These are phyloP conservation scores for Picathartes gymnocephalus DNA, from an alignment of 2,113 vertebrate species.

Conservation along the genomic window DNA sequence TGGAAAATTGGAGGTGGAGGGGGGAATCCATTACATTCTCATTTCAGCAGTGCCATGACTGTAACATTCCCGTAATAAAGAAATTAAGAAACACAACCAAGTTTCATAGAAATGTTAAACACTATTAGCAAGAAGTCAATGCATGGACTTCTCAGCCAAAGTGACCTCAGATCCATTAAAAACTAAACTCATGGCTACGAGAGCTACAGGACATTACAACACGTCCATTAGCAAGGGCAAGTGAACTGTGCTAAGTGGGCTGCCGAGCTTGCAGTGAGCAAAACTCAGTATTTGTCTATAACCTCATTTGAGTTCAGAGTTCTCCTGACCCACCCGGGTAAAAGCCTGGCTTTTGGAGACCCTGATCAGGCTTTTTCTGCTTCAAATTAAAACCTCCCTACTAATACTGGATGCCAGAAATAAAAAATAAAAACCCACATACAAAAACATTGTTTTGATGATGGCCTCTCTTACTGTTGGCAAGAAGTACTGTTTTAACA, in stretches of 20 bases:
- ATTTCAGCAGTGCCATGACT: neutral
- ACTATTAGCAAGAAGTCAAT: neutral
- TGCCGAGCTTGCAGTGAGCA: neutral
- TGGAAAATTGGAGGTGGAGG: neutral
- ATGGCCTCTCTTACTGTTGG: neutral
- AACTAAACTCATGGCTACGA: neutral
- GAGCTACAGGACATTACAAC: neutral
- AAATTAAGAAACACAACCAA: neutral
- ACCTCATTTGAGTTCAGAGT: neutral
- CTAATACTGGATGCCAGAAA: neutral
- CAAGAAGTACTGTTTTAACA: neutral
- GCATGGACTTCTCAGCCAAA: neutral
- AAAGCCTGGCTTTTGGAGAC: neutral
- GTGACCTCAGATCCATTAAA: slow-evolving; percentile 9
- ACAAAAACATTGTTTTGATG: neutral
- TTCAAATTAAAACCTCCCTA: neutral
- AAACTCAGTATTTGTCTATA: neutral
- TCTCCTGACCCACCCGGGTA: neutral
- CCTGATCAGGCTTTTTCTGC: neutral
- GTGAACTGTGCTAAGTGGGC: neutral
- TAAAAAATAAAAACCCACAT: neutral
- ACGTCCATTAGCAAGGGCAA: slow-evolving; percentile 1
- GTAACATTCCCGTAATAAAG: neutral
- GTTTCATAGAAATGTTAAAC: neutral
- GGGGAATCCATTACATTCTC: neutral